Conservation (phyloP, 2,113 vertebrate genomes). For the Lepisosteus oculatus region DNA sequence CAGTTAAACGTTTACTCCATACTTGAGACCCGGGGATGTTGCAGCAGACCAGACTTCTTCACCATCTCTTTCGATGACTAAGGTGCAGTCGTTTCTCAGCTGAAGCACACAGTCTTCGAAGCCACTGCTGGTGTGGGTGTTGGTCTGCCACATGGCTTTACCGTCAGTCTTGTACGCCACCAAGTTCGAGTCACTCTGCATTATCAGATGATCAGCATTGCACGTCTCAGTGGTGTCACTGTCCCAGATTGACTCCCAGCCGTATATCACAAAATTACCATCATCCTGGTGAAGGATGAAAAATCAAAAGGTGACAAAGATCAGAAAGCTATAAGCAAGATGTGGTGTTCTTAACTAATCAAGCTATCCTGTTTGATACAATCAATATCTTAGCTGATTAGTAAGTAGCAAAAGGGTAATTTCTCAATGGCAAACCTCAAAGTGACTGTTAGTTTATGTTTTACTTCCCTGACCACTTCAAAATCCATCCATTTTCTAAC, state of each 20-base stretch:
- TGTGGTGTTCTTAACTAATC: too few species aligned
- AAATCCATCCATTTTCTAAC: too few species aligned
- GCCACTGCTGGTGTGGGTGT: background rate
- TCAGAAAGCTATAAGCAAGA: too few species aligned
- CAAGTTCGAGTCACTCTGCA: constrained; percentile 48
- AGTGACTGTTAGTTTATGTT: too few species aligned
- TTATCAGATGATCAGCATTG: constrained; percentile 6
- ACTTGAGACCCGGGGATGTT: constrained; percentile 21
- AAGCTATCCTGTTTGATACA: too few species aligned
- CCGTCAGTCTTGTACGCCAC: constrained; percentile 33
- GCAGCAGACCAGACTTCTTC: constrained; percentile 25
- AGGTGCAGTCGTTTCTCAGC: constrained; percentile 20
- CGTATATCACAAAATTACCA: constrained; percentile 42
- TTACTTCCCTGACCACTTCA: too few species aligned
- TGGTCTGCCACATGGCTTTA: constrained; percentile 21
- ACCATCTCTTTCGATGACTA: constrained; percentile 20
- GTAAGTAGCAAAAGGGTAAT: too few species aligned
- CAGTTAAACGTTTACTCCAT: too few species aligned
- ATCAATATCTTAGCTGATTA: too few species aligned
- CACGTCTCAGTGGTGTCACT: background rate
- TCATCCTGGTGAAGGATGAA: constrained; percentile 28
- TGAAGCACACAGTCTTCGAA: constrained; percentile 22
- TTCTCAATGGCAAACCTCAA: too few species aligned
- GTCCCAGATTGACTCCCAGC: constrained; percentile 30
- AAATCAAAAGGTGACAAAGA: too few species aligned